phyloP scores from a whole-genome alignment of 2,888 invertebrate genomes.

The Caradrina kadenii region DNA sequence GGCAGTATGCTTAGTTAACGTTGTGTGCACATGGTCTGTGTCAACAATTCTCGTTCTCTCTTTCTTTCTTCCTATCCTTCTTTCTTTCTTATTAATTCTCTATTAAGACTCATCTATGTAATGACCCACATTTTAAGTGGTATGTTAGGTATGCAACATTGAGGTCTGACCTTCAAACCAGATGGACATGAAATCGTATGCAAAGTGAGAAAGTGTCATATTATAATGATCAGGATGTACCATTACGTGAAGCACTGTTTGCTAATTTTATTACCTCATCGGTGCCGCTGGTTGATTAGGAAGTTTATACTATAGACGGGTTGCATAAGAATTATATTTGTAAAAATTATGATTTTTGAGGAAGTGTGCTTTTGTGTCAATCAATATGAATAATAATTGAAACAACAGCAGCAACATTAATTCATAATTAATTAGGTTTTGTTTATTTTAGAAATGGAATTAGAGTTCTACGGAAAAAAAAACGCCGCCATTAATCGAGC shows the following conservation, averaged over 20 bases:
- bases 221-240: conserved; percentile 50
- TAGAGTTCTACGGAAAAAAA: too few species aligned
- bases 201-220: conserved; percentile 51
- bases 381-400: neutral
- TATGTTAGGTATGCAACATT: conserved; percentile 6
- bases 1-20: too few species aligned
- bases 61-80: too few species aligned
- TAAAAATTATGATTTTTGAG: neutral
- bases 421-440: too few species aligned
- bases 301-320: neutral
- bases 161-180: conserved; percentile 20
- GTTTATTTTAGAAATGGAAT: too few species aligned
- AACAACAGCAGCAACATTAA: too few species aligned
- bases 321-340: conserved; percentile 12
- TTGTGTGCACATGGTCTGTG: too few species aligned
- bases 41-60: too few species aligned
- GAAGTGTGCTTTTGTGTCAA: neutral
- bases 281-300: conserved; percentile 29
- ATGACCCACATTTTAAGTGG: neutral
- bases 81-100: too few species aligned
- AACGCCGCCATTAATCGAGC: too few species aligned
- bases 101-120: too few species aligned
- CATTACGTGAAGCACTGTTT: conserved; percentile 45
- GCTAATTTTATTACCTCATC: conserved; percentile 17
- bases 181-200: conserved; percentile 27